phyloP scores from a whole-genome alignment of 2,797 vertebrate genomes.

The Melanogrammus aeglefinus region DNA sequence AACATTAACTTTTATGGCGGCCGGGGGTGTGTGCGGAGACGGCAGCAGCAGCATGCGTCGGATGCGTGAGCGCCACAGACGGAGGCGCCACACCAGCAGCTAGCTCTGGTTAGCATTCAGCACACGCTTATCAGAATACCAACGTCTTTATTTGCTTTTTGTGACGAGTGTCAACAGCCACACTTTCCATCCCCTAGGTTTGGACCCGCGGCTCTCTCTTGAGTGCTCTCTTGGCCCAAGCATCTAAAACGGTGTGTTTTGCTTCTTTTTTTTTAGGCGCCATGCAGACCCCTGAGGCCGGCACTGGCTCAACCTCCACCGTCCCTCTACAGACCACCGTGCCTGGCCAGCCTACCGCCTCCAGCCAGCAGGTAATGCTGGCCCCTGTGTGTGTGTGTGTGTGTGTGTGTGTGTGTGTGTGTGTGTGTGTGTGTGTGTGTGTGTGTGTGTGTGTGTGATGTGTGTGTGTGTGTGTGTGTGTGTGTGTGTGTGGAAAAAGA shows the following conservation, averaged over 20 bases:
- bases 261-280: conserved; percentile 65
- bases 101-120: neutral
- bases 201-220: no score
- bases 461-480: neutral
- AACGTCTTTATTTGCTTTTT: no score
- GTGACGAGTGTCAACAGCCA: no score
- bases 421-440: neutral
- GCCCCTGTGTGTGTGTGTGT: no score
- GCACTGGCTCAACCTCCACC: conserved; percentile 84
- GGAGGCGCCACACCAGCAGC: conserved; percentile 40
- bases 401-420: conserved; percentile 1
- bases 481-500: neutral
- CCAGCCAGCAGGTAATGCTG: conserved; percentile 76
- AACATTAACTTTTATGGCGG: conserved; percentile 80
- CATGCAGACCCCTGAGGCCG: conserved; percentile 95
- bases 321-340: conserved; percentile 87
- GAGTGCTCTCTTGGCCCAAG: neutral
- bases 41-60: conserved; percentile 55
- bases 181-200: no score
- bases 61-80: conserved; percentile 66
- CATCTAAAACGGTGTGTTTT: conserved; percentile 1
- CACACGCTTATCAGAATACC: no score
- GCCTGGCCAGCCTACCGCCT: conserved; percentile 82
- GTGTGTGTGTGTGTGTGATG: neutral
- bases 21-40: conserved; percentile 52